Evolutionary conservation across 2,113 vertebrate species (phyloP), one percentile per base, ranked within the genome.

Genomic region (Bujurquina vittata): DNA sequence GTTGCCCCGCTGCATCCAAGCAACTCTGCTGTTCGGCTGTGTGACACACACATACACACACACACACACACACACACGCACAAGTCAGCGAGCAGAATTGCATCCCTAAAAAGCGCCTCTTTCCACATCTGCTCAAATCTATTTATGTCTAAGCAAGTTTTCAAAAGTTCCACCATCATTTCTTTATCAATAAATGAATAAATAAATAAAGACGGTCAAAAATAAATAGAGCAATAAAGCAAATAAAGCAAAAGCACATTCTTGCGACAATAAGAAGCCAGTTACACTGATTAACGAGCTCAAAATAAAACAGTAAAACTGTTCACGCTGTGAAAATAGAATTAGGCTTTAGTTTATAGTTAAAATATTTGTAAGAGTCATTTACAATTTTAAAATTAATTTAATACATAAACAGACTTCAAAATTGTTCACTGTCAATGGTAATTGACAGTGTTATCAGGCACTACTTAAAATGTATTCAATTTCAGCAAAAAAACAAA

Each of bases 11-110:
- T 7, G 58, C 0, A 18, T 83, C 63, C 2, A 17, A 75, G 78
- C 31, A 23, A 63, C 49, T 88, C 78, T 5, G 17, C 52, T 56
- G 63, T 22, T 37, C 20, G 6, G 57, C 56, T 37, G 18, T 37
- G 61, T 33, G 49, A 79, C 74, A 84, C 63, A 56, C 87, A 67
- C 22, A 26, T 74, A 12, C 6, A 84, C 62, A 61, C 72, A 75
- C 72, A 67, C 79, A 40, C 56, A 59, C 37, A 75, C 49, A 10
- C 20, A 40, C 0, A 79, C 78, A 6, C 20, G 52, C 10, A 37
- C 65, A 59, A 29, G 35, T 60, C 2, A 10, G 75, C 54, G 5
- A 35, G 15, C 75, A 67, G 52, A 37, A 87, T 49, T 10, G 35
- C 1, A 17, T 37, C 67, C 59, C 33, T 79, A 55, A 79, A 87